Conservation (phyloP, 2,888 invertebrate genomes). For the Sinhomidia bicolor region DNA sequence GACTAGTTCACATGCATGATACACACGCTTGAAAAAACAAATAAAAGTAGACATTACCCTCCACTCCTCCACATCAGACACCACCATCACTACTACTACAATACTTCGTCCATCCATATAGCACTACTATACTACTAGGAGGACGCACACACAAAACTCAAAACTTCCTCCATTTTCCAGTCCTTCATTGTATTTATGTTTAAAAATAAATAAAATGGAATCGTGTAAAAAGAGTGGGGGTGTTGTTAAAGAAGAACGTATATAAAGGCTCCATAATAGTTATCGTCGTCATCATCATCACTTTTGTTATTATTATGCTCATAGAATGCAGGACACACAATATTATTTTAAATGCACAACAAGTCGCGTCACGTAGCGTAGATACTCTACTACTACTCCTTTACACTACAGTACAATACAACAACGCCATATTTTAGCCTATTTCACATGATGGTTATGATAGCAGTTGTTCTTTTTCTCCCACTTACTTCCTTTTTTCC, state of each 20-base stretch:
- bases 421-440: not conserved
- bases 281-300: not conserved
- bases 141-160: not conserved
- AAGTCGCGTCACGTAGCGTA: slow-evolving; percentile 38
- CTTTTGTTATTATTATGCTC: slow-evolving; percentile 6
- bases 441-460: slow-evolving; percentile 32
- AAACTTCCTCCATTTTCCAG: not conserved
- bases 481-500: not conserved
- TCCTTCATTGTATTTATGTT: not conserved
- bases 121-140: no score
- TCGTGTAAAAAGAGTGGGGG: not conserved
- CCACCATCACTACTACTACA: no score
- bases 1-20: not conserved
- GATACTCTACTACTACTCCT: no score
- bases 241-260: no score
- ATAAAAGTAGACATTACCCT: no score
- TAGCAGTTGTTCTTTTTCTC: not conserved
- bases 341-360: slow-evolving; percentile 39
- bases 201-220: slow-evolving; percentile 38
- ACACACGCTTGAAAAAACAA: not conserved
- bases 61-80: no score
- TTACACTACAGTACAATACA: not conserved
- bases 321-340: not conserved
- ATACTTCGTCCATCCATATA: no score
- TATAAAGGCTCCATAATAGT: no score